Conservation (phyloP, 2,888 invertebrate genomes). For the Drosophila antonietae region DNA sequence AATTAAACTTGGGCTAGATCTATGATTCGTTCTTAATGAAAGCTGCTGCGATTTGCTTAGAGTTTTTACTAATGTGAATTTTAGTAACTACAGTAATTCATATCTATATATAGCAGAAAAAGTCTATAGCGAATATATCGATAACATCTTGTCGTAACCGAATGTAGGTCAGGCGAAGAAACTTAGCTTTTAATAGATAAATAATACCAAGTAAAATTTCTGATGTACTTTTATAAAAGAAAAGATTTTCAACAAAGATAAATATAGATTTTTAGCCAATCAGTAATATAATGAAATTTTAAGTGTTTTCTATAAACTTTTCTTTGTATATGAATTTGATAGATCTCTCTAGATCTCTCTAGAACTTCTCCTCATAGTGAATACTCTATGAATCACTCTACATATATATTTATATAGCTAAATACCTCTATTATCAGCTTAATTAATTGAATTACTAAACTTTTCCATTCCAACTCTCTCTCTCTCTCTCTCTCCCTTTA, state of each 20-base stretch:
- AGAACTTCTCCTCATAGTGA: no score
- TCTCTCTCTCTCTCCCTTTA: constrained; percentile 79
- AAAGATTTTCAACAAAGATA: background rate
- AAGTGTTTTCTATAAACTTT: background rate
- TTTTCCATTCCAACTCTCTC: background rate
- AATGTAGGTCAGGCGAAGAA: no score
- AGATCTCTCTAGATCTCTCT: no score
- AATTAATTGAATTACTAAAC: background rate
- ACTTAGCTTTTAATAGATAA: no score
- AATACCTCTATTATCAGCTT: background rate
- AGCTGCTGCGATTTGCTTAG: background rate
- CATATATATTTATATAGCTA: background rate
- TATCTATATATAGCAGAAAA: background rate
- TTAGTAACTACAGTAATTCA: background rate
- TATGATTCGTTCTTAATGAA: constrained; percentile 1
- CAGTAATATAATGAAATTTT: no score
- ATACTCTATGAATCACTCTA: background rate
- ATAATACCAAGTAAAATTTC: no score
- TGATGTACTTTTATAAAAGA: no score
- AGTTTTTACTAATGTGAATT: background rate
- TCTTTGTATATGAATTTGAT: background rate
- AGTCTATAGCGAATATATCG: background rate
- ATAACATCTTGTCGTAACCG: no score
- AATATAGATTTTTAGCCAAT: background rate
- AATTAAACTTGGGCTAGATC: constrained; percentile 1